Evolutionary conservation across 1,140 invertebrate species (phyloP), one percentile per base, ranked within the genome.

Genomic region (Sesamia nonagrioides): DNA sequence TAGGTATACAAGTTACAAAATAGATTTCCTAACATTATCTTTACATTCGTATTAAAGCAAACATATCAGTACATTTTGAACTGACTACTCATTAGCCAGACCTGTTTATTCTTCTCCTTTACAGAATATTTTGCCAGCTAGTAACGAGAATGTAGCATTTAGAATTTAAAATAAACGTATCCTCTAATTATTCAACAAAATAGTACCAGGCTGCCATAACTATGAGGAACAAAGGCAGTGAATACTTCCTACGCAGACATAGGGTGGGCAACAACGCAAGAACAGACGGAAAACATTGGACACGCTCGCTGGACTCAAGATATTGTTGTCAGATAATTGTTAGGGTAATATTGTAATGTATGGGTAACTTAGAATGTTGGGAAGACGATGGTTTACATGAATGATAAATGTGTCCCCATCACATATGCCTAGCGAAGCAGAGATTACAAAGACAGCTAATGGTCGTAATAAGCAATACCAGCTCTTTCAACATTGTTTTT

Each of bases 201-300:
- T n/a, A 33, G 33, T 71, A 54, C 72, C 40, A 58, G 18, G 63
- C 40, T 11, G 60, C 45, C 52, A 58, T 74, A 74, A 74, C 40
- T 74, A 78, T 35, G 63, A 58, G 40, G 27, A 42, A 52, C 54
- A 61, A 72, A 18, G 35, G 66, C 72, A 52, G 37, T 45, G 54
- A 63, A 60, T 42, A 48, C 42, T 77, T 77, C 81, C 74, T 80
- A 54, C 68, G 48, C 52, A 78, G 83, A 83, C 83, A 88, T 88
- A 88, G 82, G 86, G 83, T 78, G 56, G 82, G 33, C 79, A 54
- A 86, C 87, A 89, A 84, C 77, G 79, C 77, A 54, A 42, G 83
- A 83, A 81, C 88, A 89, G 84, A 88, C 85, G 88, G 87, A 85
- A 89, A 84, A 69, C 85, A 85, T 89, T 86, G 88, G 84, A 82